Evolutionary conservation across 2,113 vertebrate species (phyloP), one percentile per base, ranked within the genome.

Genomic region (Eulacestoma nigropectus): DNA sequence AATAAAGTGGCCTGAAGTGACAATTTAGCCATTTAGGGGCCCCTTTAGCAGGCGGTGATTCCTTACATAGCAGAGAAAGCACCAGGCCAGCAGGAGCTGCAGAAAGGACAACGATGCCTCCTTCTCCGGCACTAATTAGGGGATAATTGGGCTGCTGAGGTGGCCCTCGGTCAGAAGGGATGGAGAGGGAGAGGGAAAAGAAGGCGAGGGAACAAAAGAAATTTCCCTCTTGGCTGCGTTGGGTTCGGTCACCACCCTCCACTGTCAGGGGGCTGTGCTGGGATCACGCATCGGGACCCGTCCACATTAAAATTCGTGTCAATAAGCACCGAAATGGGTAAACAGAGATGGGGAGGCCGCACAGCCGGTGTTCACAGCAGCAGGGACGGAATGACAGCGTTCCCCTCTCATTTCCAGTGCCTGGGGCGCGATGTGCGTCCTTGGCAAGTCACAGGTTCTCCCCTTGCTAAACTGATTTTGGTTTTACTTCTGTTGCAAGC

Each of bases 251-350:
- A 41, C 9, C 35, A 44, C 33, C 59, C 57, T 39, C 27, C 53
- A 10, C 27, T 14, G 52, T 22, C 37, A 39, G 42, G 16, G 41
- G 35, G 23, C 37, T 63, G 32, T 23, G 35, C 7, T 70, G 72
- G 16, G 25, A 21, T 33, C 46, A 27, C 42, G 21, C 39, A 1
- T 1, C 6, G 26, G 35, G 59, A n/a, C 37, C 3, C 14, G 13
- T 8, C 46, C 76, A 17, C 37, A 1, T 6, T 1, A 1, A 13
- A 44, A 37, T 13, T 35, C n/a, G 13, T 10, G 6, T 47, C 15
- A 78, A 72, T 20, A 62, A 79, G 10, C 37, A 50, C 41, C 25
- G 0, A 4, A 42, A 13, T 5, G 14, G 4, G 52, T 30, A 30
- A 8, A 41, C 7, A 25, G n/a, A 20, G 27, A 6, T 0, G 47